Base-by-base conservation (phyloP, 2,888 invertebrate genomes). In the Pseudococcus longispinus region DNA sequence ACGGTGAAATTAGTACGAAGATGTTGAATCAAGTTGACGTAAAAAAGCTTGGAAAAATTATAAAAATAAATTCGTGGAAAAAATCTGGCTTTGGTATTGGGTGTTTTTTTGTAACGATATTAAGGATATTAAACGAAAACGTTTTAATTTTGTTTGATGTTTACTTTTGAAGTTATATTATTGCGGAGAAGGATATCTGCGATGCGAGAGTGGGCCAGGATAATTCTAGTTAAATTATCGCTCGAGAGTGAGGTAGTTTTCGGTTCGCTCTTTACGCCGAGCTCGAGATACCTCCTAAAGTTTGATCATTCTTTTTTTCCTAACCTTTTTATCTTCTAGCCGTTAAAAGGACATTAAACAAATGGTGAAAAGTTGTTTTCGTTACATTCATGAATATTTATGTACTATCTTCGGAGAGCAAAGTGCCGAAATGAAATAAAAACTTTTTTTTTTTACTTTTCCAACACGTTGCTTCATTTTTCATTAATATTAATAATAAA, bases 331-430 rank as follows among this genome's bases (percentile, higher is more conserved):
- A 70, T 85, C 44, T 85, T 44, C 44, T 46, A 85, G 85, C 74
- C 85, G 85, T 85, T 85, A 85, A 70, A 74, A 85, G 70, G 85
- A 85, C 85, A 85, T 85, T 85, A 85, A 85, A 85, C 74, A 85
- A 85, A 85, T 85, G 85, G 85, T 85, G 74, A 85, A 85, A 85
- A 85, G 85, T 85, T 85, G 85, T 85, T 85, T 85, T 85, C 85
- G 74, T 70, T 85, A 85, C 74, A 65, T 85, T 85, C 85, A 85
- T 85, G 85, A 85, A 85, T 85, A 85, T 85, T 85, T 85, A 85
- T 85, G 74, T 20, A 44, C 85, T 20, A 70, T 85, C 70, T 85
- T 85, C 44, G 84, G 37, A 84, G 65, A 70, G 85, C 65, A 85
- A 74, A 85, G 51, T 84, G 84, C 84, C 84, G 60, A 84, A 84